These are phyloP conservation scores for Alosa sapidissima DNA, from an alignment of 2,797 vertebrate species.

Conservation along the genomic window DNA sequence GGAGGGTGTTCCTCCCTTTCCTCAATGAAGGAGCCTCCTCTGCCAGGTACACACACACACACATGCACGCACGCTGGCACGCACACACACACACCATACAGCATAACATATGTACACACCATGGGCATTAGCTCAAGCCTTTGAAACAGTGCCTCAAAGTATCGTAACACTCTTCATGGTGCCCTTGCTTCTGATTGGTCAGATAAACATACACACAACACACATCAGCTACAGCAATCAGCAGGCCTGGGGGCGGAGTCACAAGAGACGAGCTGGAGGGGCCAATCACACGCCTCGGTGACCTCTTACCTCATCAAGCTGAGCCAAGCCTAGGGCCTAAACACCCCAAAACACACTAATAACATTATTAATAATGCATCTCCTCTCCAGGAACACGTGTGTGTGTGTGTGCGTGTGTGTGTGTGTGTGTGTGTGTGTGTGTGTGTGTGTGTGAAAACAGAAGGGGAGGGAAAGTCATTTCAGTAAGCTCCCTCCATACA, in stretches of 20 bases:
- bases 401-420: background rate
- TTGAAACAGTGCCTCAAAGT: too few species aligned
- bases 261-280: background rate
- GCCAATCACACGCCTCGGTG: slow-evolving; percentile 2
- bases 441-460: background rate
- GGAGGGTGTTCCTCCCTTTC: too few species aligned
- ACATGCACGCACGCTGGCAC: too few species aligned
- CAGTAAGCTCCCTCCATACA: too few species aligned
- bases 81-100: too few species aligned
- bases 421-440: background rate
- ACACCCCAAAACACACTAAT: background rate
- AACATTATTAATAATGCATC: background rate
- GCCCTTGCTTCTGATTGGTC: background rate
- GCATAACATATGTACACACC: too few species aligned
- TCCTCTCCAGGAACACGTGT: background rate
- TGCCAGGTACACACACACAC: too few species aligned
- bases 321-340: slow-evolving; percentile 34
- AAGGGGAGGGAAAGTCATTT: too few species aligned
- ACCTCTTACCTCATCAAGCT: slow-evolving; percentile 38
- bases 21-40: too few species aligned
- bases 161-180: background rate
- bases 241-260: background rate
- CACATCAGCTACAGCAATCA: background rate
- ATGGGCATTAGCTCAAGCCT: too few species aligned
- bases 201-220: slow-evolving; percentile 31